Evolutionary conservation across 2,113 vertebrate genomes (phyloP).

Genomic region (Hydrolagus affinis): DNA sequence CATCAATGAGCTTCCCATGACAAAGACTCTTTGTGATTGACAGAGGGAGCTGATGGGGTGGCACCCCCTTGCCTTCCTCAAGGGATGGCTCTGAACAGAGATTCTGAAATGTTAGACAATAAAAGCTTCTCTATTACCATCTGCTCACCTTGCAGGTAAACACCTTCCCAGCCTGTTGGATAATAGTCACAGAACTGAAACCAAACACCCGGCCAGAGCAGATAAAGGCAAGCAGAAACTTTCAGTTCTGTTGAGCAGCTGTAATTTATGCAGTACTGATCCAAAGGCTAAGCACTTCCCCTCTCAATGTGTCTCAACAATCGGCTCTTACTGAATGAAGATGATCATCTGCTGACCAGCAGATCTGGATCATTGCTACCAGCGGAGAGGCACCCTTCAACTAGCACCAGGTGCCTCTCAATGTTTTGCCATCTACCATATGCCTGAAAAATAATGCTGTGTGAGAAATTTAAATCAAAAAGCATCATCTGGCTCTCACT

Average conservation of each 20-base stretch:
- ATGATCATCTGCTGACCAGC: conserved; percentile 34
- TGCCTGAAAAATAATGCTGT: conserved; percentile 27
- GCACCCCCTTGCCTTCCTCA: conserved; percentile 42
- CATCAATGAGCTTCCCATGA: conserved; percentile 41
- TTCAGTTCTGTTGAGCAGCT: conserved; percentile 40
- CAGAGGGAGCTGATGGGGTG: conserved; percentile 46
- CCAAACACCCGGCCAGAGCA: conserved; percentile 47
- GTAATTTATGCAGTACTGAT: conserved; percentile 42
- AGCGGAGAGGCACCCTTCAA: conserved; percentile 34
- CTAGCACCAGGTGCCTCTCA: conserved; percentile 37
- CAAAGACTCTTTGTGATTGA: conserved; percentile 56
- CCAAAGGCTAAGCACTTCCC: conserved; percentile 37
- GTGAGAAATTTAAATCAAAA: not conserved
- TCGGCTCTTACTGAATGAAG: conserved; percentile 39
- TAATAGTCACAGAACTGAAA: conserved; percentile 48
- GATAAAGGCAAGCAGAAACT: conserved; percentile 50
- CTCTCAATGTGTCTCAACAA: conserved; percentile 38
- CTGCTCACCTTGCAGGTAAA: conserved; percentile 61
- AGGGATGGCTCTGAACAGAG: conserved; percentile 44
- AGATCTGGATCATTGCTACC: conserved; percentile 40
- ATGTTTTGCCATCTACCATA: conserved; percentile 26
- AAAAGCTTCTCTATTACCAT: conserved; percentile 60
- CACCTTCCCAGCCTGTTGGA: conserved; percentile 47
- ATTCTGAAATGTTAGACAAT: conserved; percentile 57
- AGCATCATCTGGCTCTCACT: not conserved